Evolutionary conservation across 1,140 invertebrate species (phyloP), one percentile per base, ranked within the genome.

Genomic region (Trichonephila inaurata): DNA sequence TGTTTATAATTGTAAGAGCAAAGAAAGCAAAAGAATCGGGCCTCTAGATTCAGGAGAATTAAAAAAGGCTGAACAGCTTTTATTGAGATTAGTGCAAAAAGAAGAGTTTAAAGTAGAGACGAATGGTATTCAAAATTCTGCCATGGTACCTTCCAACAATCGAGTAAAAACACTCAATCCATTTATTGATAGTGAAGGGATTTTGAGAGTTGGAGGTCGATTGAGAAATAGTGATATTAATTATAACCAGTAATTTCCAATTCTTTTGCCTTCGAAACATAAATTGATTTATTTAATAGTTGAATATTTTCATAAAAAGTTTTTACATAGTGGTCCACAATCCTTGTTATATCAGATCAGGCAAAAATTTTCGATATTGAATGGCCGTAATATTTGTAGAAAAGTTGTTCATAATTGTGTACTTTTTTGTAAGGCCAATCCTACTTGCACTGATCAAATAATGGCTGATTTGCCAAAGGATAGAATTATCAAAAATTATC

Each of bases 181-280:
- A 19, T 62, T 82, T 61, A 7, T 91, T n/a, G 44, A 82, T 82
- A 33, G 33, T 16, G 7, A 91, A 51, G 18, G 44, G 0, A 66
- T 90, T 77, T 60, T 89, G 28, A 58, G 66, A 77, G 66, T 90
- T 58, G 66, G 40, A 19, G 89, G 89, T 58, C 16, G 28, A 24
- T 77, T 77, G 19, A 66, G n/a, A n/a, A 66, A 6, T 28, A 66
- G 8, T 21, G 8, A 21, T 66, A n/a, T 66, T 8, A 64, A 21
- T 21, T 21, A 64, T 18, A 21, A 21, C 4, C 21, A 7, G 44
- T 1, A 51, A 6, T 51, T 51, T 51, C 44, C 44, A 51, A 51
- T 51, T 51, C 44, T 51, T 51, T 58, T 90, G 40, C 28, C 28
- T n/a, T 4, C 16, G 18, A 62, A 87, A 24, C 12, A 62, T 33